Evolutionary conservation across 2,888 invertebrate genomes (phyloP).

Genomic region (Diachrysia chrysitis): DNA sequence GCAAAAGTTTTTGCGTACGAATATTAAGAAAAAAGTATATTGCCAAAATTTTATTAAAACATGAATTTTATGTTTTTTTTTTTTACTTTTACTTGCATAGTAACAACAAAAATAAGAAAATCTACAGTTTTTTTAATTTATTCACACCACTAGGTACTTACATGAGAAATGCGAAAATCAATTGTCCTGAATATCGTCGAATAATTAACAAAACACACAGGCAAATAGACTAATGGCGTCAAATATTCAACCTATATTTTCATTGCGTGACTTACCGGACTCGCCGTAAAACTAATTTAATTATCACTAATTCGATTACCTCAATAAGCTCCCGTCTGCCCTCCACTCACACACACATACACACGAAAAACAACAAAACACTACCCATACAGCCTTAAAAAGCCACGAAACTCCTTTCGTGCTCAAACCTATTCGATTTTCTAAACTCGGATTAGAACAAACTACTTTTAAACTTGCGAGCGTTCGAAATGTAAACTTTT

Average conservation of each 20-base stretch:
- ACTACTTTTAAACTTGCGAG: conserved; percentile 23
- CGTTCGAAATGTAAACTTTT: conserved; percentile 26
- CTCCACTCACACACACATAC: conserved; percentile 62
- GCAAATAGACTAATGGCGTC: conserved; percentile 49
- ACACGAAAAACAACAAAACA: conserved; percentile 24
- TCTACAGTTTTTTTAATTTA: neutral
- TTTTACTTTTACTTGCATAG: neutral
- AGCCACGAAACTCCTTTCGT: conserved; percentile 35
- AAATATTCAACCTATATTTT: conserved; percentile 67
- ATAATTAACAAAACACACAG: conserved; percentile 45
- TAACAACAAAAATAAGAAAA: neutral
- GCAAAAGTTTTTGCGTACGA: no score
- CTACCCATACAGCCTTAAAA: conserved; percentile 43
- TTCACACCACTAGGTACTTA: conserved; percentile 19
- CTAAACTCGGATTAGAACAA: conserved; percentile 38
- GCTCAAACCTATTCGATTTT: conserved; percentile 28
- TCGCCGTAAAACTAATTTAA: conserved; percentile 80
- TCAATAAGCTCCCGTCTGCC: conserved; percentile 71
- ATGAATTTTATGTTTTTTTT: neutral
- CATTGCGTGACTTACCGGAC: conserved; percentile 65
- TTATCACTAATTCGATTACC: conserved; percentile 86
- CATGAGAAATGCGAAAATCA: conserved; percentile 5
- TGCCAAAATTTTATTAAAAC: no score
- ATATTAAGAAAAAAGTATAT: no score
- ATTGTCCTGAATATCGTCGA: conserved; percentile 32